A percentile compares a stretch with the other conserved stretches of the same genome.
Conservation (phyloP, 2,113 vertebrate species). For the Dicrurus megarhynchus region DNA sequence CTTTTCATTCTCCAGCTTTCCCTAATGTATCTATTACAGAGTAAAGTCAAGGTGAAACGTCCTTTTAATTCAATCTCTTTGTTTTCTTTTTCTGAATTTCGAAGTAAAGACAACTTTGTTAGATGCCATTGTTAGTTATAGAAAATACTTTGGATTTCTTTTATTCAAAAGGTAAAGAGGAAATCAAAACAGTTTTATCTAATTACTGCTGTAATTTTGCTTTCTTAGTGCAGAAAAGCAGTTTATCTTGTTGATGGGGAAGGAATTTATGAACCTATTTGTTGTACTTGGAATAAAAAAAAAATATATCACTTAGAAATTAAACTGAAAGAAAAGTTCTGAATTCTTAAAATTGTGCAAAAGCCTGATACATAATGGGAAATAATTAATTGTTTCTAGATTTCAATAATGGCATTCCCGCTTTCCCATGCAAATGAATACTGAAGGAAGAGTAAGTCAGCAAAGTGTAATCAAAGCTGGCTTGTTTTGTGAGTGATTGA, state of each 20-base stretch:
- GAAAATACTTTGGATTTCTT: constrained; percentile 4
- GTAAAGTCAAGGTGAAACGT: not conserved
- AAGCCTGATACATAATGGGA: not conserved
- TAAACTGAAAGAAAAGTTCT: not conserved
- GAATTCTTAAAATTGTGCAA: not conserved
- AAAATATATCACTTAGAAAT: not conserved
- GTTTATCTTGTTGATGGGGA: not conserved
- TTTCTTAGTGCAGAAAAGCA: constrained; percentile 7
- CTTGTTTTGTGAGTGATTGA: not conserved
- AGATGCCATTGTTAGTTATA: not conserved
- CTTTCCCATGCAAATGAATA: not conserved
- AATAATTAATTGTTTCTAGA: not conserved
- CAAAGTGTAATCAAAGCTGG: not conserved
- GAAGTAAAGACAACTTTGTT: not conserved
- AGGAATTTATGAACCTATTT: not conserved
- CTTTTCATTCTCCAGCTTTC: not conserved
- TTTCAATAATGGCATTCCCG: not conserved
- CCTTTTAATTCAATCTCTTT: not conserved
- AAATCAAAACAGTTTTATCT: constrained; percentile 42
- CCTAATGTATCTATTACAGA: not conserved
- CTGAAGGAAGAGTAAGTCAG: not conserved
- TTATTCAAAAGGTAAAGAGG: constrained; percentile 7
- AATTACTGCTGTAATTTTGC: constrained; percentile 25
- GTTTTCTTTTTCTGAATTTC: not conserved
- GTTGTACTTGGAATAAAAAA: not conserved